Base-by-base conservation (phyloP, 2,797 vertebrate species). In the Paguma larvata region DNA sequence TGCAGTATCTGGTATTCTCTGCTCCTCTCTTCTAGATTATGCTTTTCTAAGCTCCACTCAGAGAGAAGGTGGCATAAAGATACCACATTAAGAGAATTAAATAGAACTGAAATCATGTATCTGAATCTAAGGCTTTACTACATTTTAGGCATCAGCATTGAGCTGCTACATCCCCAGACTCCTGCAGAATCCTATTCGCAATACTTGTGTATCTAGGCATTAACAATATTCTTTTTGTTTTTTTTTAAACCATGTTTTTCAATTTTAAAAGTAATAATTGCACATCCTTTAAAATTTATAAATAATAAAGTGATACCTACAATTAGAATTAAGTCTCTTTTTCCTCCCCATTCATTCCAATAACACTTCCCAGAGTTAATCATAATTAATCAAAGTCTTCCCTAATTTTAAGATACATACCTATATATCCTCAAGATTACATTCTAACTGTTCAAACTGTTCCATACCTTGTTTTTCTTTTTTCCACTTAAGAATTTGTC, bases 191-290 rank as follows among this genome's bases (percentile, higher is more conserved):
- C 30, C 48, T 77, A 34, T 70, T 92, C n/a, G 68, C 89, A 89
- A 79, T 73, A 73, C 18, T 56, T 78, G 2, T 46, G 16, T 68
- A 30, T 68, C 21, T 72, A 86, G 14, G 67, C 56, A 77, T 83
- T 30, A 85, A 38, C 21, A 73, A 15, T 59, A 88, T 80, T 68
- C 27, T 91, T 15, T 68, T 25, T 63, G 19, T 72, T 75, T 87
- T 92, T 93, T 89, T 73, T 9, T n/a, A n/a, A 93, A 79, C 21
- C 30, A 68, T 9, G 12, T 38, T 91, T 95, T 92, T 65, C 15
- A 89, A 88, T 80, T 72, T 44, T 70, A 62, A 88, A 91, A 92
- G 18, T 79, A 93, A 84, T 85, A 41, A 67, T 53, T 97, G 11
- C 8, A 41, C 32, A 38, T 68, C 38, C 19, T 68, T 84, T 82